phyloP scores from a whole-genome alignment of 2,888 invertebrate genomes.

The Lapara coniferarum region DNA sequence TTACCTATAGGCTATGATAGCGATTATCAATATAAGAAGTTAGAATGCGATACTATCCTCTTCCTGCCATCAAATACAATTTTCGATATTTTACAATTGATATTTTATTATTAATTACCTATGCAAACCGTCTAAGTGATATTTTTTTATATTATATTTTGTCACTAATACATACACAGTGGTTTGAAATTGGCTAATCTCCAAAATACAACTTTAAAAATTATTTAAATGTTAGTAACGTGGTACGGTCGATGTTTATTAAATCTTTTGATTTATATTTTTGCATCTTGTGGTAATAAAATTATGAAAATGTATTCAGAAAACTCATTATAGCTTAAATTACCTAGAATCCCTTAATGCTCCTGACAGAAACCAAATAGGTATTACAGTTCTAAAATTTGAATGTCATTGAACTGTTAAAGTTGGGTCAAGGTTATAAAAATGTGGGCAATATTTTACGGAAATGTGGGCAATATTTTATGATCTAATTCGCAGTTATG shows the following conservation, averaged over 20 bases:
- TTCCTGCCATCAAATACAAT: neutral
- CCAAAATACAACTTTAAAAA: conserved; percentile 50
- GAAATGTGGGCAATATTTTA: neutral
- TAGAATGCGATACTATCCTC: neutral
- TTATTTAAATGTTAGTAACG: conserved; percentile 45
- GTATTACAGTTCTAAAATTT: neutral
- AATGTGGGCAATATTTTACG: conserved; percentile 9
- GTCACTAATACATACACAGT: conserved; percentile 38
- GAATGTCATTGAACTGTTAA: conserved; percentile 46
- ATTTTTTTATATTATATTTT: conserved; percentile 40
- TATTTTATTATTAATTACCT: neutral
- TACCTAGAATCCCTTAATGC: neutral
- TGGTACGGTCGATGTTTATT: conserved; percentile 34
- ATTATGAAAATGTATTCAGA: neutral
- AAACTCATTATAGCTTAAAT: too few relatives aligned
- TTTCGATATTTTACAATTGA: neutral
- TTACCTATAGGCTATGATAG: too few relatives aligned
- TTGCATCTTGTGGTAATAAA: conserved; percentile 25
- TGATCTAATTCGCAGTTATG: conserved; percentile 5
- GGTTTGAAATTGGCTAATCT: conserved; percentile 49
- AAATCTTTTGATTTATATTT: conserved; percentile 35
- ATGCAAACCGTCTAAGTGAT: conserved; percentile 27
- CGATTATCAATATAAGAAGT: neutral
- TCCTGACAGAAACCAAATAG: neutral
- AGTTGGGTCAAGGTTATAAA: conserved; percentile 48